A percentile compares a stretch with the other conserved stretches of the same genome.
These are phyloP conservation scores for Falco berigora DNA, from an alignment of 2,797 vertebrate genomes.

Conservation along the genomic window DNA sequence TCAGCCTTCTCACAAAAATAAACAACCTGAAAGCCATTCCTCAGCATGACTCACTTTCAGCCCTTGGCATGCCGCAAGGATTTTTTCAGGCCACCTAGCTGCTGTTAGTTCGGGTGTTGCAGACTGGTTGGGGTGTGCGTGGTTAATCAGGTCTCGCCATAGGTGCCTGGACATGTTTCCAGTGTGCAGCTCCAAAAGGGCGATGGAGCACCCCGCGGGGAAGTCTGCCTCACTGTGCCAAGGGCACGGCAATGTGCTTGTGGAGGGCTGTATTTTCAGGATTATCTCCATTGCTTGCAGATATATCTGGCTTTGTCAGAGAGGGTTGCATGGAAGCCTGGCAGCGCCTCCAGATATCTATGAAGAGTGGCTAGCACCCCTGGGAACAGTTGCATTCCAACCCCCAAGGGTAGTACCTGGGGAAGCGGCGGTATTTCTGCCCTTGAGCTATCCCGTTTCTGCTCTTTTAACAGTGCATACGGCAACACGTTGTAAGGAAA, in stretches of 20 bases:
- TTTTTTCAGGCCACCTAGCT: neutral
- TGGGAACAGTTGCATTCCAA: neutral
- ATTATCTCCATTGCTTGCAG: neutral
- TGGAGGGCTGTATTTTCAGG: neutral
- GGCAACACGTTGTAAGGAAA: neutral
- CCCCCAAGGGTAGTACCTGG: neutral
- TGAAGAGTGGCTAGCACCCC: neutral
- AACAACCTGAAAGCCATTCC: neutral
- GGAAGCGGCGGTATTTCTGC: neutral
- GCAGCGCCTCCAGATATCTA: neutral
- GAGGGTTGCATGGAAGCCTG: neutral
- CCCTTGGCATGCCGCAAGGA: neutral
- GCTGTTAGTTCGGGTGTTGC: neutral
- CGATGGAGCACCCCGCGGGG: neutral
- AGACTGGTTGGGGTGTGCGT: neutral
- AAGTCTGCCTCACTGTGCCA: neutral
- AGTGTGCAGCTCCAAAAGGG: neutral
- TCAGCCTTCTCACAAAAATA: neutral
- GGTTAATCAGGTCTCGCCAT: fast-evolving
- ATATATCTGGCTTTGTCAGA: neutral
- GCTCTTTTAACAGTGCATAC: neutral
- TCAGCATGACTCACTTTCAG: neutral
- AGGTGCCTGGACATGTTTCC: neutral
- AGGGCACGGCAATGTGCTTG: fast-evolving
- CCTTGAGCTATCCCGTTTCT: neutral